Base-by-base conservation (phyloP, 2,888 invertebrate species). In the Aphrophora alni region DNA sequence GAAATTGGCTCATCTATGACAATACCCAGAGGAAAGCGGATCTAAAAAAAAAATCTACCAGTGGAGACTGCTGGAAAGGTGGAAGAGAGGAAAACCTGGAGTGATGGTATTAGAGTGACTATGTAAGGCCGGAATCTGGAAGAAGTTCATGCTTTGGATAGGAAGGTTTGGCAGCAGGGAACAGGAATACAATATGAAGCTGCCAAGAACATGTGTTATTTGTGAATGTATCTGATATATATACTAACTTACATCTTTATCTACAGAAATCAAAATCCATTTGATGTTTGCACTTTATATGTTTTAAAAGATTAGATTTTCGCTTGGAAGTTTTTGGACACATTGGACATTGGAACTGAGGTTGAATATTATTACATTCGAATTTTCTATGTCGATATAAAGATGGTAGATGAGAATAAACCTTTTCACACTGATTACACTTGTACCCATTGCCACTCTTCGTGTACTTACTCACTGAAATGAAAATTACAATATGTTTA, bases 351-450 rank as follows among this genome's bases (percentile, higher is more conserved):
- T 73, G 72, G 59, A 82, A 81, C n/a, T 75, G 38, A 1, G 82
- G 80, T n/a, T 80, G 17, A 14, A 7, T 78, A 71, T 80, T 80
- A 25, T 85, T 84, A 76, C 86, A 86, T 77, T 86, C 85, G 26
- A 82, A 83, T 75, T 83, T 83, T 72, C 83, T 68, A 78, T 86
- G 86, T 26, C 83, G 75, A n/a, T 72, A 74, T 70, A 83, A 75
- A 24, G 81, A 82, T 72, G 78, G 75, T 38, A 81, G 83, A 73
- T 82, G 78, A 27, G 80, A 82, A 71, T 85, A 85, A 21, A 79
- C 69, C 77, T 83, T 85, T 28, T 83, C 82, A 75, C 84, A 84
- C 10, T 76, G 38, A 10, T 69, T 38, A 78, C 78, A 70, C 5
- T 4, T 44, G 26, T 25, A 78, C 24, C 17, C 17, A 7, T 14